These are phyloP conservation scores for Nilaparvata lugens DNA, from an alignment of 1,140 invertebrate genomes.

Conservation along the genomic window DNA sequence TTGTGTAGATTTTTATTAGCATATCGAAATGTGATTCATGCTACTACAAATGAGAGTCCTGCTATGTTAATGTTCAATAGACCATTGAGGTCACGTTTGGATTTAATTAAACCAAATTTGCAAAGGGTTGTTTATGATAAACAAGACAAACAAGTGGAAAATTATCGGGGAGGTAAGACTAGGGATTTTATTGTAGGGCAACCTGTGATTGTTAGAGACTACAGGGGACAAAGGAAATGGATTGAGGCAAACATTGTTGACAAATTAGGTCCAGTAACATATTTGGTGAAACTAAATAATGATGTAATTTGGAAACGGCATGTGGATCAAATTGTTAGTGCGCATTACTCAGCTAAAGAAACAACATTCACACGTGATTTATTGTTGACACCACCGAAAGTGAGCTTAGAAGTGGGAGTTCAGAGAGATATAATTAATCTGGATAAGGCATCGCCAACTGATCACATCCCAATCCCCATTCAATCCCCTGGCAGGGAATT, in stretches of 20 bases:
- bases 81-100: neutral
- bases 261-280: neutral
- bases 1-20: constrained; percentile 14
- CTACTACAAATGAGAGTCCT: neutral
- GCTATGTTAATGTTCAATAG: neutral
- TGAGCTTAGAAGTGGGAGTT: too few species aligned
- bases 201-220: neutral
- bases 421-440: too few species aligned
- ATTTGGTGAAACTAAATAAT: neutral
- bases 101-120: neutral
- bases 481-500: too few species aligned
- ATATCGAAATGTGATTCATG: constrained; percentile 9
- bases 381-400: too few species aligned
- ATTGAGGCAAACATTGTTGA: neutral
- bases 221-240: neutral
- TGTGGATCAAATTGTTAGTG: neutral
- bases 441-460: too few species aligned
- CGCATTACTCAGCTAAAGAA: too few species aligned
- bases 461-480: too few species aligned
- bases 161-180: neutral
- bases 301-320: neutral
- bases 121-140: too few species aligned
- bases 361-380: too few species aligned
- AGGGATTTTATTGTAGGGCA: neutral
- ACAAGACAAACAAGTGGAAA: too few species aligned